Evolutionary conservation across 2,888 invertebrate genomes (phyloP).

Genomic region (Apamea crenata): DNA sequence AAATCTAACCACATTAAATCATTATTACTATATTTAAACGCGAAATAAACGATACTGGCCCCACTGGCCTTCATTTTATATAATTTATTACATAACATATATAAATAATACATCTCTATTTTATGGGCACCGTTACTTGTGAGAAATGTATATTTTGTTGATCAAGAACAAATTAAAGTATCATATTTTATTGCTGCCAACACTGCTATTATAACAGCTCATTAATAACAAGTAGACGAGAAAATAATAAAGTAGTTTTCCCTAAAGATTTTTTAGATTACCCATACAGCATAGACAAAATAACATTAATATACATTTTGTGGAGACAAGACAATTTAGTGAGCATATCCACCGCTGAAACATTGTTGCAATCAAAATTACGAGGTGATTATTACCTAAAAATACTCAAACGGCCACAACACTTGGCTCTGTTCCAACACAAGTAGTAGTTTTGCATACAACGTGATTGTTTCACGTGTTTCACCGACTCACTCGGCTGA

Average conservation of each 20-base stretch:
- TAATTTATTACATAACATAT: slow-evolving; percentile 25
- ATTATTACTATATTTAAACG: slow-evolving; percentile 9
- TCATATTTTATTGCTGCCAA: slow-evolving; percentile 53
- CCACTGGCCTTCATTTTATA: slow-evolving; percentile 3
- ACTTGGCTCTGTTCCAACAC: slow-evolving; percentile 76
- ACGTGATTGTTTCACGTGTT: slow-evolving; percentile 59
- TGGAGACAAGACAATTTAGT: slow-evolving; percentile 50
- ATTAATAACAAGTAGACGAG: slow-evolving; percentile 42
- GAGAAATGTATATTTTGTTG: slow-evolving; percentile 45
- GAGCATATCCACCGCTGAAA: slow-evolving; percentile 51
- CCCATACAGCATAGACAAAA: slow-evolving; percentile 38
- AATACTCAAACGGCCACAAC: slow-evolving; percentile 75
- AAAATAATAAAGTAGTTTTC: slow-evolving; percentile 42
- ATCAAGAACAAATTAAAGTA: slow-evolving; percentile 52
- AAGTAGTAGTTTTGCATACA: slow-evolving; percentile 61
- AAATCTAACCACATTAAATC: slow-evolving; percentile 34
- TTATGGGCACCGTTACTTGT: slow-evolving; percentile 35
- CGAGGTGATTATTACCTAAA: slow-evolving; percentile 79
- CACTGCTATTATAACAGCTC: slow-evolving; percentile 40
- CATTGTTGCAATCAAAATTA: slow-evolving; percentile 75
- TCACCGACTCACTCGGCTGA: slow-evolving; percentile 32
- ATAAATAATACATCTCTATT: slow-evolving; percentile 42
- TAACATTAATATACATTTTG: slow-evolving; percentile 34
- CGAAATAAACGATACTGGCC: slow-evolving; percentile 16
- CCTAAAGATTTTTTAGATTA: slow-evolving; percentile 13